Evolutionary conservation across 2,888 invertebrate species (phyloP), one percentile per base, ranked within the genome.

Genomic region (Notodonta ziczac): DNA sequence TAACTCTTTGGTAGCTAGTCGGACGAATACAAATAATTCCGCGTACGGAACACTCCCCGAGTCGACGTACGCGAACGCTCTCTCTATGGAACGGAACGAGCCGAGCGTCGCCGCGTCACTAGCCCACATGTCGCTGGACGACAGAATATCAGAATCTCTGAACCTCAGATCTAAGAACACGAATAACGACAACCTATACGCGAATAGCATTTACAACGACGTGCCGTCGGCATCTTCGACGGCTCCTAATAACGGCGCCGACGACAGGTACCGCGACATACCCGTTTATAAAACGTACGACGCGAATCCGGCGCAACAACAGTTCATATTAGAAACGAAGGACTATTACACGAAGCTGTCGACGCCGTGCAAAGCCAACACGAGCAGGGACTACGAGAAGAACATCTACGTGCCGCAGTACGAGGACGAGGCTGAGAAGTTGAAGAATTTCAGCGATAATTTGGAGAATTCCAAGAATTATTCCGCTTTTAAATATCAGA

Each of bases 331-430:
- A 48, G 92, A 93, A 75, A 90, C 91, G 0, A 88, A 89, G 63
- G 93, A 93, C 70, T 92, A 90, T 61, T 93, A 93, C 73, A 89
- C 89, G 0, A 93, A 93, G 67, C 74, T 86, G 5, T 91, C 93
- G 2, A 89, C 88, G 6, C 85, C 89, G 2, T 63, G 83, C 0
- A 84, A 77, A 39, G 73, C 78, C 0, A 82, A 78, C 56, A 72
- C 81, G 2, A 78, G 71, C 35, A 89, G 84, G 50, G 83, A 86
- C 67, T 93, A 93, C 80, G 89, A 90, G 60, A 93, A 93, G 68
- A 93, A 93, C 60, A 93, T 92, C 2, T 93, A 92, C 76, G 82
- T 88, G 6, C 93, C 93, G 0, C 88, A 90, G 60, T 78, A 82
- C 56, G 91, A 90, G 35, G 89, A 90, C 7, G 88, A 88, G 54